Evolutionary conservation across 2,888 invertebrate genomes (phyloP).

Genomic region (Aquatica leii): DNA sequence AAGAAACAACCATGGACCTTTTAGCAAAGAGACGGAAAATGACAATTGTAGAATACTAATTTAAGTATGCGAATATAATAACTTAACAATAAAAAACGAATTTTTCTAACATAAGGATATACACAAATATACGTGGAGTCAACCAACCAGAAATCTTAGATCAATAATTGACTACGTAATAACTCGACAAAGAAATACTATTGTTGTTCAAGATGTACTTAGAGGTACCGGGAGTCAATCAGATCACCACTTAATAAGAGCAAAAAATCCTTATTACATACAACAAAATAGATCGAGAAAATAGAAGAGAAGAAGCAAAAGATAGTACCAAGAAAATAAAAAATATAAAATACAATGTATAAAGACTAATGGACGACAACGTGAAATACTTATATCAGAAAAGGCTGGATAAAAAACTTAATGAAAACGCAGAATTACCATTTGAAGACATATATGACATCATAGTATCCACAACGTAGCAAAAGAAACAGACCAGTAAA

Average conservation of each 20-base stretch:
- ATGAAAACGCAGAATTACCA: slow-evolving; percentile 1
- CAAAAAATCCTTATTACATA: not conserved
- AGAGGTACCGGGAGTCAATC: slow-evolving; percentile 8
- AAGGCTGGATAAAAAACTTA: slow-evolving; percentile 9
- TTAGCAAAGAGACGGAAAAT: not conserved
- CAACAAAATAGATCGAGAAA: not conserved
- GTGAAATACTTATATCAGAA: slow-evolving; percentile 14
- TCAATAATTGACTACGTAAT: not conserved
- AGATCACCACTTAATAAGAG: slow-evolving; percentile 1
- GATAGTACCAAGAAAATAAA: slow-evolving; percentile 8
- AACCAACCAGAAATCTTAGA: not conserved
- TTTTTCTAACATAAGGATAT: no score
- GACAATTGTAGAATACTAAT: not conserved
- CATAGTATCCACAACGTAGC: not conserved
- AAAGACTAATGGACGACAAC: slow-evolving; percentile 2
- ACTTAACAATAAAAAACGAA: not conserved
- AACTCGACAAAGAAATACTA: not conserved
- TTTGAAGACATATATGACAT: slow-evolving; percentile 6
- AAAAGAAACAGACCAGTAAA: not conserved
- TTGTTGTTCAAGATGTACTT: not conserved
- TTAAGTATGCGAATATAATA: not conserved
- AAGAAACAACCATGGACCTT: not conserved
- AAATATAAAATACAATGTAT: slow-evolving; percentile 1
- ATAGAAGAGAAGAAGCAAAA: slow-evolving; percentile 5
- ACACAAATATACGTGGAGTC: not conserved